These are phyloP conservation scores for Ectobius pallidus DNA, from an alignment of 2,888 invertebrate genomes.

Conservation along the genomic window DNA sequence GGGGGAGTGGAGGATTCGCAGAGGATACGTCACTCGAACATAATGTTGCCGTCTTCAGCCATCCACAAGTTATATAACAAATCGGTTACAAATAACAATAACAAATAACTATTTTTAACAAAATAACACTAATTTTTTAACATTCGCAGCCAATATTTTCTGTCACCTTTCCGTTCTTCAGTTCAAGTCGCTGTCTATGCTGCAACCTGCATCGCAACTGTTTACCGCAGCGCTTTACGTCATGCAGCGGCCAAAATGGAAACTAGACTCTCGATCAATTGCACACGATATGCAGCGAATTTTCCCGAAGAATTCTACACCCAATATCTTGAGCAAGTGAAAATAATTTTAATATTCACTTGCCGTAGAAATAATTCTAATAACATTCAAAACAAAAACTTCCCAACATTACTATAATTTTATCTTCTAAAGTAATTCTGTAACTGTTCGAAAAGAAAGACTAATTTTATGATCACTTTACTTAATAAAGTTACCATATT, in stretches of 20 bases:
- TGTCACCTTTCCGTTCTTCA: constrained; percentile 29
- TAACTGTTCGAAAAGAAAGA: too few species aligned
- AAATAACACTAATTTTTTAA: constrained; percentile 30
- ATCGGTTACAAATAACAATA: constrained; percentile 21
- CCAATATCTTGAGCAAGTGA: too few species aligned
- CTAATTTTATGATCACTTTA: too few species aligned
- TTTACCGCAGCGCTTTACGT: constrained; percentile 40
- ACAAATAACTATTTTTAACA: constrained; percentile 26
- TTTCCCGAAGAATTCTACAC: constrained; percentile 26
- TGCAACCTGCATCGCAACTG: constrained; percentile 43
- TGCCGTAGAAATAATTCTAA: too few species aligned
- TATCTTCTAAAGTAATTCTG: too few species aligned
- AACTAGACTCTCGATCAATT: constrained; percentile 36
- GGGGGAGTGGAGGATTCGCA: neutral
- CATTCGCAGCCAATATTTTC: constrained; percentile 30
- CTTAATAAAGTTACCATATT: too few species aligned
- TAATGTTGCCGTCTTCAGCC: constrained; percentile 20
- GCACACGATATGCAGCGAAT: constrained; percentile 28
- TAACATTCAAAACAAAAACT: too few species aligned
- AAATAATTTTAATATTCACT: too few species aligned
- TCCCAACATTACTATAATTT: too few species aligned
- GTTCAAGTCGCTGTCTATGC: constrained; percentile 37
- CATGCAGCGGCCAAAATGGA: constrained; percentile 35
- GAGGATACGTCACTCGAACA: neutral
- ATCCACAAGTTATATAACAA: constrained; percentile 9